phyloP scores from a whole-genome alignment of 2,797 vertebrate genomes.

The Loriculus beryllinus region DNA sequence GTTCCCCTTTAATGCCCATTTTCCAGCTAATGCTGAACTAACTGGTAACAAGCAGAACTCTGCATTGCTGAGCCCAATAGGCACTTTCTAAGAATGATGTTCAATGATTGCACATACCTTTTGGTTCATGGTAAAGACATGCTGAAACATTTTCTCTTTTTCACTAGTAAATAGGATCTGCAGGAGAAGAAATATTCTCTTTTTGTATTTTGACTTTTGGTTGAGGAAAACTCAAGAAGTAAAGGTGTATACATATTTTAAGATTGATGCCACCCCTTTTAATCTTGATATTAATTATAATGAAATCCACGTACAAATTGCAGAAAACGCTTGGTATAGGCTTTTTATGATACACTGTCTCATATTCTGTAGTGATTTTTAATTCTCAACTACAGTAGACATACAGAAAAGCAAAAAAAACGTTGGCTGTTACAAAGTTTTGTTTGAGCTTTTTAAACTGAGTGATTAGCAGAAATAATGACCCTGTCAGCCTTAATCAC shows the following conservation, averaged over 20 bases:
- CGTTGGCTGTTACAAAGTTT: slow-evolving; percentile 82
- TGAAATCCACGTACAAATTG: slow-evolving; percentile 51
- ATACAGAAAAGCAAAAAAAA: slow-evolving; percentile 72
- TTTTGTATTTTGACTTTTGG: slow-evolving; percentile 38
- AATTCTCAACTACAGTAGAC: slow-evolving; percentile 55
- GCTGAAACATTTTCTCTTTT: slow-evolving; percentile 52
- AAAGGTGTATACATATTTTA: slow-evolving; percentile 23
- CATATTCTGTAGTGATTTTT: slow-evolving; percentile 43
- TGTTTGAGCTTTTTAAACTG: slow-evolving; percentile 94
- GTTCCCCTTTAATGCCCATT: background rate
- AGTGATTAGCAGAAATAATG: slow-evolving; percentile 99
- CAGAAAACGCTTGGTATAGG: slow-evolving; percentile 33
- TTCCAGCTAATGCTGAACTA: background rate
- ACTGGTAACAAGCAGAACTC: background rate
- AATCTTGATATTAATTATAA: slow-evolving; percentile 60
- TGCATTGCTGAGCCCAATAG: background rate
- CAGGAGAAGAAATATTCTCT: slow-evolving; percentile 9
- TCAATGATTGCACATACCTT: background rate
- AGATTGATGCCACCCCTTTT: background rate
- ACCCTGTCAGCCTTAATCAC: slow-evolving; percentile 99
- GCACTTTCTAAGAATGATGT: background rate
- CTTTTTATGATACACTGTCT: slow-evolving; percentile 27
- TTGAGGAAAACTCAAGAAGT: slow-evolving; percentile 41
- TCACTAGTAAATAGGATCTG: slow-evolving; percentile 35
- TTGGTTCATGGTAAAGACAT: slow-evolving; percentile 25